Evolutionary conservation across 2,113 vertebrate species (phyloP).

Genomic region (Puntigrus tetrazona): DNA sequence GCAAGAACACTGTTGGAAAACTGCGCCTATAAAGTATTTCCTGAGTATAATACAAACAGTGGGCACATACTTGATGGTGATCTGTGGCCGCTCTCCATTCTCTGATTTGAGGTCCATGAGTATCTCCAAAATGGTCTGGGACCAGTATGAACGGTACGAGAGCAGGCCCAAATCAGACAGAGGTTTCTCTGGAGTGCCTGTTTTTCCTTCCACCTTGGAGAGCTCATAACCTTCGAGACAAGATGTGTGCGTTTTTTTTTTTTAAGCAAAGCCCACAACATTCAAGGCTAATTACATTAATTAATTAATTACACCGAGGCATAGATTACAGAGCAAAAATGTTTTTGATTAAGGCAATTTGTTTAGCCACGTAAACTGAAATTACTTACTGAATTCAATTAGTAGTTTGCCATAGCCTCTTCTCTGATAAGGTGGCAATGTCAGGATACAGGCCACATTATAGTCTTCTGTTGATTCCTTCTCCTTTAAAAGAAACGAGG

Average conservation of each 20-base stretch:
- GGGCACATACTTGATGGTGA: constrained; percentile 86
- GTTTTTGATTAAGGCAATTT: background rate
- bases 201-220: constrained; percentile 93
- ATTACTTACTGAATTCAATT: constrained; percentile 94
- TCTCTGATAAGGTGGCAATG: constrained; percentile 89
- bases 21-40: background rate
- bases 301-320: background rate
- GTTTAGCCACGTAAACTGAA: background rate
- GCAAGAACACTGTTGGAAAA: background rate
- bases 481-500: constrained; percentile 71
- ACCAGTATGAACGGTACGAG: constrained; percentile 95
- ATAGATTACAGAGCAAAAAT: background rate
- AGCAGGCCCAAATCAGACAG: constrained; percentile 90
- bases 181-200: constrained; percentile 89
- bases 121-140: constrained; percentile 93
- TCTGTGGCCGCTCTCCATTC: constrained; percentile 89
- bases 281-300: background rate
- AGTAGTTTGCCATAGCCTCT: constrained; percentile 91
- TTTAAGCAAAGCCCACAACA: background rate
- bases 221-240: constrained; percentile 85
- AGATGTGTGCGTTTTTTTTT: background rate
- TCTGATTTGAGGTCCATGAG: constrained; percentile 93
- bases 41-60: background rate
- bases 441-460: constrained; percentile 92
- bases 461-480: constrained; percentile 95